phyloP scores from a whole-genome alignment of 2,797 vertebrate species.

The Lacerta viridis region DNA sequence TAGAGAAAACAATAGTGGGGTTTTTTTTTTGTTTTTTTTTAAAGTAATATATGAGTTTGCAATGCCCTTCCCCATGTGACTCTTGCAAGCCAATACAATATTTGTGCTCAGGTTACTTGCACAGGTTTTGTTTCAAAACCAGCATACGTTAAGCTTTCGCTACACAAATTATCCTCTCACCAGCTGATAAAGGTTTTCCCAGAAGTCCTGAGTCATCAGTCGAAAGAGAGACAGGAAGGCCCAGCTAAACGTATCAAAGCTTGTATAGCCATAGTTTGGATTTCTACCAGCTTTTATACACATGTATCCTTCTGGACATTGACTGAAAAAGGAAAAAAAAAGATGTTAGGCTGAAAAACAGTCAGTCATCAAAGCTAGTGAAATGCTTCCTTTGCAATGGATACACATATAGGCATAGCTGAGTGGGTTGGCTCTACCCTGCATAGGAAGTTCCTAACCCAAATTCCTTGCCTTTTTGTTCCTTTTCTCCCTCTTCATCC shows the following conservation, averaged over 20 bases:
- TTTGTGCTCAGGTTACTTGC: neutral
- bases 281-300: constrained; percentile 87
- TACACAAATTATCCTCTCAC: constrained; percentile 75
- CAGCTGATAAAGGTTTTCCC: constrained; percentile 97
- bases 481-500: neutral
- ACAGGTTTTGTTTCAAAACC: neutral
- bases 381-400: neutral
- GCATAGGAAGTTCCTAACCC: neutral
- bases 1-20: constrained; percentile 71
- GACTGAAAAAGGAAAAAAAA: constrained; percentile 77
- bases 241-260: constrained; percentile 96
- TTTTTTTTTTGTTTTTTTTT: neutral
- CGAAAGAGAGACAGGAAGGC: constrained; percentile 96
- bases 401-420: neutral
- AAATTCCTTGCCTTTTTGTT: neutral
- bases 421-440: neutral
- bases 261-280: constrained; percentile 94
- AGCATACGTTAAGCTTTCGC: neutral
- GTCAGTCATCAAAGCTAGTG: neutral
- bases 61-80: neutral
- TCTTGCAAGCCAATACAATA: neutral
- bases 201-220: constrained; percentile 97
- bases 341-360: neutral
- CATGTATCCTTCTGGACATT: constrained; percentile 87
- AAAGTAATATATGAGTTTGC: constrained; percentile 7